Base-by-base conservation (phyloP, 2,888 invertebrate genomes). In the Sceliomorpha sp. region DNA sequence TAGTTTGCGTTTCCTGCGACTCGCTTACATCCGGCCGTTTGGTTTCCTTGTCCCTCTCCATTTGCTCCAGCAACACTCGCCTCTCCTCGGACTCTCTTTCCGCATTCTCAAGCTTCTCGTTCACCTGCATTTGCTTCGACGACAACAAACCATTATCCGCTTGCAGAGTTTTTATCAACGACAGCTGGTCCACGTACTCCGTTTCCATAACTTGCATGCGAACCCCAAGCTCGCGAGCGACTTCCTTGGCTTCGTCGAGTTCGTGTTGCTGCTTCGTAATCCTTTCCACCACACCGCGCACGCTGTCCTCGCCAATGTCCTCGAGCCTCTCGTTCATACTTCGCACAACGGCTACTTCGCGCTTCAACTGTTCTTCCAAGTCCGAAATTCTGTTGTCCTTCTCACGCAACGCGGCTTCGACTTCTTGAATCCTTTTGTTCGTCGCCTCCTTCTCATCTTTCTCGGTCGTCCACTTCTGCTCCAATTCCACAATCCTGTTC, bases 111-210 rank as follows among this genome's bases (percentile, higher is more conserved):
- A 87, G 55, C 13, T 64, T 85, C 53, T 81, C 89, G 74, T 85
- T 72, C 80, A 83, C 81, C 90, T 92, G 84, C 1, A 83, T 69
- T 24, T 87, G 84, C 15, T 84, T 82, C 0, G 88, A 87, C 0
- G 74, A 45, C 6, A 88, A 27, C 48, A 88, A 60, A 5, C 82
- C 84, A 32, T 86, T 86, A 24, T 86, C 81, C 0, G 85, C 78
- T 26, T 74, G 75, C 1, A 88, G 55, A 2, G 79, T 80, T 40
- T 87, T 82, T 29, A 88, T 86, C 8, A 76, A 51, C 3, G 79
- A 73, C 4, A 85, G 73, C 14, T 88, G 85, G 1, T 86, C 81
- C 0, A 84, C 72, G 32, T 87, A 86, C 27, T 87, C 85, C 0
- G 75, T 42, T 27, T 86, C 85, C 83, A 88, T 86, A 0, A 86